Conservation (phyloP, 2,113 vertebrate genomes). For the Campylorhamphus procurvoides region DNA sequence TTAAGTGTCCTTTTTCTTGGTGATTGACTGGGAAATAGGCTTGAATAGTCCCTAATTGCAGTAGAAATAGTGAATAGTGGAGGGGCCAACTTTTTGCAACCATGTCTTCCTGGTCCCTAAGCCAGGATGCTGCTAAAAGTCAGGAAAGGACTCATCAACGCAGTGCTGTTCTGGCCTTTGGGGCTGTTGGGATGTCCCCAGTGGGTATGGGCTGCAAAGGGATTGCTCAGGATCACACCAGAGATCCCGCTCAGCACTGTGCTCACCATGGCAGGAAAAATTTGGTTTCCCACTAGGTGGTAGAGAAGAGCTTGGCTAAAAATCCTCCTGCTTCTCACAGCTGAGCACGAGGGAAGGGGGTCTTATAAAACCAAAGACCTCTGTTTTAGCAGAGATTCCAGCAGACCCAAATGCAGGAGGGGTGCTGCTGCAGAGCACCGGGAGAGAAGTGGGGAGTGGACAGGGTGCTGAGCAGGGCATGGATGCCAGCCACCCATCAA, state of each 20-base stretch:
- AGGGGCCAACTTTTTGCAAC: background rate
- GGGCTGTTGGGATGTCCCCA: accelerated
- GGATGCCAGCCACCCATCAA: background rate
- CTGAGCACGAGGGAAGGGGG: background rate
- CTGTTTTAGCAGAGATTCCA: background rate
- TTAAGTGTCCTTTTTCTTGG: background rate
- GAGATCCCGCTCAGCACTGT: accelerated
- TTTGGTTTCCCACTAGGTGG: slow-evolving; percentile 53
- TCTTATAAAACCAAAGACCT: accelerated
- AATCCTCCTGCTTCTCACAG: background rate
- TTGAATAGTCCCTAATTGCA: background rate
- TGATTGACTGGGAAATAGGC: background rate
- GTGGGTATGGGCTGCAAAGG: background rate
- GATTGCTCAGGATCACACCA: background rate
- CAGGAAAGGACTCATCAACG: accelerated
- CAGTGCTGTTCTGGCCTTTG: background rate
- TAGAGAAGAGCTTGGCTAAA: slow-evolving; percentile 47
- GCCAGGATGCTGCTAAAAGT: background rate
- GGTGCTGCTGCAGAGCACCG: background rate
- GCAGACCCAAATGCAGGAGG: background rate
- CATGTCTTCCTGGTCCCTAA: background rate
- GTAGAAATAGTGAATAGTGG: background rate
- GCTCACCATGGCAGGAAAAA: background rate
- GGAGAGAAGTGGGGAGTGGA: background rate
- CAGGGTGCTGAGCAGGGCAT: accelerated